Evolutionary conservation across 2,113 vertebrate species (phyloP).

Genomic region (Ceyx cyanopectus): DNA sequence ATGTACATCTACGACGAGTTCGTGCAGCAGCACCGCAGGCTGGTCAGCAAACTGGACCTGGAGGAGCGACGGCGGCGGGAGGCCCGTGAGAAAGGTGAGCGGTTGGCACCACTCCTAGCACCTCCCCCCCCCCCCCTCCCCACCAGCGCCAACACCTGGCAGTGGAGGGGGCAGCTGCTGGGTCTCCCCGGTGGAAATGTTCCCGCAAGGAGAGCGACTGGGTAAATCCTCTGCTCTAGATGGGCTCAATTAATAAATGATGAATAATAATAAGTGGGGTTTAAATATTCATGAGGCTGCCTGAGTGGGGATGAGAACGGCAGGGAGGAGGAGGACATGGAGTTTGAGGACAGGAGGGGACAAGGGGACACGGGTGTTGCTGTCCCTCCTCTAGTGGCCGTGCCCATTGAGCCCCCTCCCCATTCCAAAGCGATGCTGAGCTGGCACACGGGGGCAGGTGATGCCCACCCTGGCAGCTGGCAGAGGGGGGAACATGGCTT

Average conservation of each 20-base stretch:
- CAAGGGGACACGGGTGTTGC: neutral
- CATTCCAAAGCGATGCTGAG: accelerated
- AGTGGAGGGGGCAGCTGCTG: neutral
- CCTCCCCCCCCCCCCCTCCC: neutral
- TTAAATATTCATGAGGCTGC: constrained; percentile 47
- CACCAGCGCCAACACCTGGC: accelerated
- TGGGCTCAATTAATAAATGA: constrained; percentile 33
- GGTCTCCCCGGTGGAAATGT: neutral
- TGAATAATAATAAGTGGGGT: constrained; percentile 33
- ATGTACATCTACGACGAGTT: constrained; percentile 91
- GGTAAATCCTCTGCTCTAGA: neutral
- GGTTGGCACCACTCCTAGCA: accelerated
- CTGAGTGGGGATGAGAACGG: neutral
- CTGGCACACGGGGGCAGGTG: accelerated
- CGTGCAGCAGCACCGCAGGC: constrained; percentile 90
- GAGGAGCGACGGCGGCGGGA: constrained; percentile 92
- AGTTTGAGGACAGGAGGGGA: neutral
- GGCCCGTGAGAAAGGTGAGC: constrained; percentile 92
- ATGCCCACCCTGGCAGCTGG: neutral
- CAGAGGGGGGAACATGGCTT: neutral
- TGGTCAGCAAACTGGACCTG: constrained; percentile 96
- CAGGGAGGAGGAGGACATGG: neutral
- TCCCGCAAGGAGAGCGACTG: neutral
- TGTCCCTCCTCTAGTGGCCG: accelerated
- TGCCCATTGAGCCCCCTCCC: accelerated